Percentiles rank a stretch among this genome's conserved stretches.
These are phyloP conservation scores for Antechinus flavipes DNA, from an alignment of 2,113 vertebrate genomes.

Conservation along the genomic window DNA sequence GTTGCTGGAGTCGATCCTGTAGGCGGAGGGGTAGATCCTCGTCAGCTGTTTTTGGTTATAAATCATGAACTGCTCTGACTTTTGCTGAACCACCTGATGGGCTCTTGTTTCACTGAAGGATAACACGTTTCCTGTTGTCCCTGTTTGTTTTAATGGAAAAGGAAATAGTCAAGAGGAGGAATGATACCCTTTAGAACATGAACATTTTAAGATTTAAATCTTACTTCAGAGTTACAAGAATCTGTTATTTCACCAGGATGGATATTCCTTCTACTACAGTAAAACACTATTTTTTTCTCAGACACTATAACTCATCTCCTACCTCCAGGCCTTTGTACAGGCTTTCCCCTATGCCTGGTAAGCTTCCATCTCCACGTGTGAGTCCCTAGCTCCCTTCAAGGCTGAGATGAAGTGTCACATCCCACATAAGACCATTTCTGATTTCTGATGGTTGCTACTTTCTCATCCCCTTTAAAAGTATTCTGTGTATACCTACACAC, in stretches of 20 bases:
- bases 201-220: background rate
- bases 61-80: conserved; percentile 91
- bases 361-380: background rate
- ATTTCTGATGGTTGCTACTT: background rate
- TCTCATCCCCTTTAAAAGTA: background rate
- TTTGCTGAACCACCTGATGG: conserved; percentile 95
- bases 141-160: conserved; percentile 80
- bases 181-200: background rate
- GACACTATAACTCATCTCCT: background rate
- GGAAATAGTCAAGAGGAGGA: background rate
- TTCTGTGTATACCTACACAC: too few relatives aligned
- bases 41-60: conserved; percentile 98
- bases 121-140: conserved; percentile 93
- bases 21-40: conserved; percentile 97
- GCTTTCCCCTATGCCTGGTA: background rate
- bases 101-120: conserved; percentile 97
- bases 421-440: background rate
- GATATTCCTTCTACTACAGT: background rate
- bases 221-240: background rate
- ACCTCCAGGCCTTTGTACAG: background rate
- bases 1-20: conserved; percentile 98
- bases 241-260: background rate
- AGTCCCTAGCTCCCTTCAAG: background rate
- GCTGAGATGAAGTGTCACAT: background rate
- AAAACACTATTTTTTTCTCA: background rate